Evolutionary conservation across 2,888 invertebrate genomes (phyloP), one percentile per base, ranked within the genome.

Genomic region (Callyntrura guangdongensis): DNA sequence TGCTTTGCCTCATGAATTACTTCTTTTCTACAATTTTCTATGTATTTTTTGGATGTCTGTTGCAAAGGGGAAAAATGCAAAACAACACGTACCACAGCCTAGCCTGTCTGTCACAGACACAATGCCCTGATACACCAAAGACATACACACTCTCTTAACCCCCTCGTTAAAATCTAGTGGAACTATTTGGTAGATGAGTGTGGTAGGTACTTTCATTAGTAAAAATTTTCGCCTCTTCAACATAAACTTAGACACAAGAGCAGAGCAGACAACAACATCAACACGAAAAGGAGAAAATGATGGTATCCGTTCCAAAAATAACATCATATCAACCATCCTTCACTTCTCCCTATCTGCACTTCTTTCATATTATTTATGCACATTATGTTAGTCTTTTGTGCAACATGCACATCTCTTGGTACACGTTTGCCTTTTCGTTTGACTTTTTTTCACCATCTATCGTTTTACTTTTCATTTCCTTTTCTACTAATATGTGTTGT

Each of bases 231-330:
- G 64, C 45, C 17, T 53, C 53, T 53, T 49, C 22, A 53, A 45
- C n/a, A 72, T 17, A 36, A n/a, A n/a, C n/a, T n/a, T n/a, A n/a
- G n/a, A 74, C 74, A 25, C 69, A 84, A 72, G 67, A 47, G n/a
- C 47, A 67, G 3, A 56, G n/a, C 12, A 20, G 3, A 67, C 45
- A 45, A 12, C 45, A n/a, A 72, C n/a, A 72, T 17, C 36, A 72
- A 17, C n/a, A n/a, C n/a, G n/a, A n/a, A n/a, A n/a, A 25, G 27
- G 45, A 25, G 67, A 67, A 72, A 72, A 72, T n/a, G 69, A 72
- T 72, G 69, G 64, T 83, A 83, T 64, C 36, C 27, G 69, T 69
- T 84, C 84, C 72, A 84, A 84, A 84, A 84, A 84, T 84, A 84
- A 84, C 84, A 84, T 72, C 49, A 64, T 67, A 83, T 47, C 64